Evolutionary conservation across 1,140 invertebrate genomes (phyloP).

Genomic region (Subanguina moxae): DNA sequence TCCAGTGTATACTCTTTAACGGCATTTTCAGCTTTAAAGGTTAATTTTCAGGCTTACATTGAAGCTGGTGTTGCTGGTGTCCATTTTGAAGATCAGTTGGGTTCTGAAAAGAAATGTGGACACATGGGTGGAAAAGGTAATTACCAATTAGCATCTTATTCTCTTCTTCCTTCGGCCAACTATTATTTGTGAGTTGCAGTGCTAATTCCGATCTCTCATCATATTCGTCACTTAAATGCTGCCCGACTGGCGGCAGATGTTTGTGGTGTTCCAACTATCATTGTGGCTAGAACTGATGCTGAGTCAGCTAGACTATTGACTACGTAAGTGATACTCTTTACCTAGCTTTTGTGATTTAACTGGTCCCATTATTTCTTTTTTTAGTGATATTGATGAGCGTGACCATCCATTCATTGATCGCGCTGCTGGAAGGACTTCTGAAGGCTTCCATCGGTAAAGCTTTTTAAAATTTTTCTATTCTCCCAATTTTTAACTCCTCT

Average conservation of each 20-base stretch:
- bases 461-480: background rate
- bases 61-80: conserved; percentile 61
- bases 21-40: too few relatives aligned
- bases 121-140: conserved; percentile 60
- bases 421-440: conserved; percentile 55
- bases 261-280: conserved; percentile 59
- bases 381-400: conserved; percentile 58
- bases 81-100: conserved; percentile 61
- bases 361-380: conserved; percentile 7
- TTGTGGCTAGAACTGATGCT: conserved; percentile 59
- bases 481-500: background rate
- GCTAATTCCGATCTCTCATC: conserved; percentile 59
- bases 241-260: conserved; percentile 60
- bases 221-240: conserved; percentile 60
- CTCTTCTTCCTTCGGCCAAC: conserved; percentile 8
- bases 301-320: conserved; percentile 36
- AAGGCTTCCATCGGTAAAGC: conserved; percentile 57
- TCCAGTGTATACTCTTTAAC: too few relatives aligned
- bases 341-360: background rate
- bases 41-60: conserved; percentile 58
- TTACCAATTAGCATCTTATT: background rate
- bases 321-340: conserved; percentile 7
- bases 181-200: conserved; percentile 30
- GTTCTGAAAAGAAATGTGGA: conserved; percentile 61
- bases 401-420: conserved; percentile 60